Percentiles rank a stretch among this genome's conserved stretches.
Evolutionary conservation across 2,113 vertebrate genomes (phyloP).

Genomic region (Dicaeum eximium): DNA sequence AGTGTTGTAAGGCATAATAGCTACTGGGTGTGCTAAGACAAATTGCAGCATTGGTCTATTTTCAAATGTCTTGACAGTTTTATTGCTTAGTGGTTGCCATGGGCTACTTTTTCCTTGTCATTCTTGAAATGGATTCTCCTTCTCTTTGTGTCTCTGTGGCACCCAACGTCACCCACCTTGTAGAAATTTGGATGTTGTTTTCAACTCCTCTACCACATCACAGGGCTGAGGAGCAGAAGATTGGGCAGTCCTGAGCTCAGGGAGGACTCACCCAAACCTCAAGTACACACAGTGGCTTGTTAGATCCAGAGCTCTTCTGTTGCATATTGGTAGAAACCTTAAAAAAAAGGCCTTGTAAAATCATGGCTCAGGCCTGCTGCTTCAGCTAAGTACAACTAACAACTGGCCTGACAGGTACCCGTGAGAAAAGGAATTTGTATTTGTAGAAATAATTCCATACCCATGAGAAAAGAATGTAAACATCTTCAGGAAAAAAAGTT

Average conservation of each 20-base stretch:
- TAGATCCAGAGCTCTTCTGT: not conserved
- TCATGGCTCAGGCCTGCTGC: not conserved
- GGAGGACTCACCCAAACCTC: not conserved
- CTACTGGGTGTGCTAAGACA: not conserved
- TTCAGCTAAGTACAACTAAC: not conserved
- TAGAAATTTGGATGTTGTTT: not conserved
- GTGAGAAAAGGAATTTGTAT: not conserved
- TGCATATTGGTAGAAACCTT: not conserved
- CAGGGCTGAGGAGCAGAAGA: not conserved
- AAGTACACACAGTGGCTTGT: fast-evolving
- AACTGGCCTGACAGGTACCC: not conserved
- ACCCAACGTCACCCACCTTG: fast-evolving
- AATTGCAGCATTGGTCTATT: not conserved
- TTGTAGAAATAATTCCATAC: not conserved
- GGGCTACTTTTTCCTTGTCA: not conserved
- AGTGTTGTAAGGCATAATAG: not conserved
- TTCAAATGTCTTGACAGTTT: not conserved
- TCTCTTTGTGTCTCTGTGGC: not conserved
- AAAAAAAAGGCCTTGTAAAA: not conserved
- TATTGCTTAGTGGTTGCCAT: not conserved
- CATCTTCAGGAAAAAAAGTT: not conserved
- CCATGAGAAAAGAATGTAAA: not conserved
- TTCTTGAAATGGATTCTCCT: not conserved
- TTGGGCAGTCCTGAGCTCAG: not conserved
- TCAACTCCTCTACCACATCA: not conserved